Percentiles rank a stretch among this genome's conserved stretches.
Conservation (phyloP, 2,888 invertebrate species). For the Luffia ferchaultella region DNA sequence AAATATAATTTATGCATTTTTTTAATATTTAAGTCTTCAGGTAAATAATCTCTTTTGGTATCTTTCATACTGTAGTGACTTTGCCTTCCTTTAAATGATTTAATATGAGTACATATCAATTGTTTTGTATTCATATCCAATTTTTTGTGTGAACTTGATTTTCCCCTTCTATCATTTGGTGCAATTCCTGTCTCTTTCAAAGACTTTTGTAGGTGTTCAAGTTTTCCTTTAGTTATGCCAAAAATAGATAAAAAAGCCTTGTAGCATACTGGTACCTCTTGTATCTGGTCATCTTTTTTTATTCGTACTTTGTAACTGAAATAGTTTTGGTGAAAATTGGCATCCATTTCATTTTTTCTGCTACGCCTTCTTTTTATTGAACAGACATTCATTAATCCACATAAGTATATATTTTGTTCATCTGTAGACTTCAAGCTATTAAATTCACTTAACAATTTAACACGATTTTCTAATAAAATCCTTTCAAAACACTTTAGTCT, state of each 20-base stretch:
- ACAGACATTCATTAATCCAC: slow-evolving; percentile 9
- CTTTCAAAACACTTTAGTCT: slow-evolving; percentile 11
- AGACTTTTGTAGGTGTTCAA: slow-evolving; percentile 13
- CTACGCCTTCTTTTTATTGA: slow-evolving; percentile 8
- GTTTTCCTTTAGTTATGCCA: slow-evolving; percentile 11
- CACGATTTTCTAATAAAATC: slow-evolving; percentile 8
- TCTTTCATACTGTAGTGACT: slow-evolving; percentile 15
- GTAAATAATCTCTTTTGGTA: slow-evolving; percentile 14
- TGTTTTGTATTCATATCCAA: slow-evolving; percentile 8
- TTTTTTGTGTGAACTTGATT: slow-evolving; percentile 11
- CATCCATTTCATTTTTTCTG: slow-evolving; percentile 1
- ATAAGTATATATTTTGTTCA: slow-evolving; percentile 2
- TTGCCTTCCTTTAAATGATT: slow-evolving; percentile 12
- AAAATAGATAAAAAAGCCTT: slow-evolving; percentile 9
- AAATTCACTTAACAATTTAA: background rate
- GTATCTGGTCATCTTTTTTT: too few relatives aligned
- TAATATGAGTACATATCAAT: slow-evolving; percentile 10
- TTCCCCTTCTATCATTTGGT: slow-evolving; percentile 13
- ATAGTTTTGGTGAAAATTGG: slow-evolving; percentile 7
- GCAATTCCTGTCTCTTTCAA: slow-evolving; percentile 11
- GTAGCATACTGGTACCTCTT: slow-evolving; percentile 5
- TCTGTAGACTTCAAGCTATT: slow-evolving; percentile 1
- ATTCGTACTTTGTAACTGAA: slow-evolving; percentile 10
- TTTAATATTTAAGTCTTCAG: slow-evolving; percentile 11
- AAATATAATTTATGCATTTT: slow-evolving; percentile 5